phyloP scores from a whole-genome alignment of 2,797 vertebrate species.

The Pachyuromys duprasi region DNA sequence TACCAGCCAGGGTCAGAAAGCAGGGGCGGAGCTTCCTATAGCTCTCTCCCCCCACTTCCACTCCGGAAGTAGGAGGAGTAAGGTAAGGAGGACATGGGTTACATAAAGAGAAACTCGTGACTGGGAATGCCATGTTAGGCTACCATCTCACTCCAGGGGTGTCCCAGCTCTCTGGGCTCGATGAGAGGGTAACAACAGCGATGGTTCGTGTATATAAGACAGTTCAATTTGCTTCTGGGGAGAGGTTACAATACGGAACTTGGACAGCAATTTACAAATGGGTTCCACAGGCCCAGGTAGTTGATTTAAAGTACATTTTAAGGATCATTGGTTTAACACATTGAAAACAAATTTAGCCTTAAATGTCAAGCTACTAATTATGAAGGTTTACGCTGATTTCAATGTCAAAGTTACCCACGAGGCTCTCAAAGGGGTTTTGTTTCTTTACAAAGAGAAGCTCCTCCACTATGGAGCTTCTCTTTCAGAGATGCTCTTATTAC shows the following conservation, averaged over 20 bases:
- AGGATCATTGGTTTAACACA: neutral
- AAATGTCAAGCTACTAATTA: constrained; percentile 53
- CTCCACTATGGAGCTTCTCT: neutral
- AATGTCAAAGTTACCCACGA: constrained; percentile 3
- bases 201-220: neutral
- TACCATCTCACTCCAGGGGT: neutral
- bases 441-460: constrained; percentile 16
- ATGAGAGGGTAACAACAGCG: neutral
- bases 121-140: neutral
- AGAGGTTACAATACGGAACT: neutral
- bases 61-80: constrained; percentile 40
- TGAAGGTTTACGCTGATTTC: constrained; percentile 45
- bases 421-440: neutral
- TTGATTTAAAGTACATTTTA: constrained; percentile 31
- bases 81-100: neutral
- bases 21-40: constrained; percentile 43
- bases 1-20: neutral
- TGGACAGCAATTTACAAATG: constrained; percentile 35
- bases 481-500: neutral
- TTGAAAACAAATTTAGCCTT: constrained; percentile 54
- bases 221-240: constrained; percentile 21
- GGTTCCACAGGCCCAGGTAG: neutral
- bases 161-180: neutral
- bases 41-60: constrained; percentile 3
- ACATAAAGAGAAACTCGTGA: neutral